Base-by-base conservation (phyloP, 1,140 invertebrate genomes). In the Globodera ellingtonae region DNA sequence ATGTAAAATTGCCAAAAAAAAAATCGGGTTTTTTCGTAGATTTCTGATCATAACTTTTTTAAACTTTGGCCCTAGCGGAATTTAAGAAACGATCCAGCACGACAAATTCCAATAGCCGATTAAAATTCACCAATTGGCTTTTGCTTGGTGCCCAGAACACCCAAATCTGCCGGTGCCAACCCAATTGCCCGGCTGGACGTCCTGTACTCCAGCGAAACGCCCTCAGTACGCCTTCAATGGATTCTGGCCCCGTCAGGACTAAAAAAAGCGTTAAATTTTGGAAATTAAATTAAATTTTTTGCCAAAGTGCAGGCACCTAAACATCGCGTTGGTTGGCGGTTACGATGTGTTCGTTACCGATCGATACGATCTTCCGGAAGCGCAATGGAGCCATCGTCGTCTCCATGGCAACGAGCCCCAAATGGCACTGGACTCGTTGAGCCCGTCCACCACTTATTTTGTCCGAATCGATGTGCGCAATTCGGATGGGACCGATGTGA, bases 151-250 rank as follows among this genome's bases (percentile, higher is more conserved):
- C 44, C 50, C 73, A 35, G 52, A 44, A 77, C 56, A 46, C 82
- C 83, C 46, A 72, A 62, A 80, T 81, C 87, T 15, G 71, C 69
- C 44, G 77, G 72, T 15, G 62, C 46, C 15, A 89, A 88, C 62
- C 87, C 87, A 65, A 84, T 88, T 15, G 75, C 80, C 69, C 89
- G 88, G 77, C 81, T 88, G 18, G 87, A 88, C 77, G 87, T 88
- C 18, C 86, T 88, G 48, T 89, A 88, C 79, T 88, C 87, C 3
- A 87, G 87, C 75, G 87, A 88, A 48, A 80, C 81, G 9, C 87
- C 81, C 67, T 77, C 85, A 13, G 86, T 88, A 46, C 80, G 83
- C 44, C 52, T 88, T 18, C 88, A 88, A 78, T 88, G 87, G 87
- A 85, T 81, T 47, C 73, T 89, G 5, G 86, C 88, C 75, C 81